phyloP scores from a whole-genome alignment of 2,888 invertebrate species.

The Galerucella nymphaeae region DNA sequence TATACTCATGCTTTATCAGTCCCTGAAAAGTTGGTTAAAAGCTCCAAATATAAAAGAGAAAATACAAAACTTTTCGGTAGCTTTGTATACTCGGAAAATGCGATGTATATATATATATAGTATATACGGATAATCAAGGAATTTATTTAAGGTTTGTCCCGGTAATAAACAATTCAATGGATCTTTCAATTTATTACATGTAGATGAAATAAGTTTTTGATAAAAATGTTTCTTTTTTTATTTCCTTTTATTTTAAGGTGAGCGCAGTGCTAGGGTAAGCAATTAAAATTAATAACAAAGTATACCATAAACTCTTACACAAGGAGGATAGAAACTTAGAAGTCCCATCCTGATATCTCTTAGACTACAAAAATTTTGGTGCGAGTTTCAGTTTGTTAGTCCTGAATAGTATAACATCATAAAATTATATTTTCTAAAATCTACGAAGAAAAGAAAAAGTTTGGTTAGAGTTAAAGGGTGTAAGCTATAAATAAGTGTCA shows the following conservation, averaged over 20 bases:
- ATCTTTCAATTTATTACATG: neutral
- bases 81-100: constrained; percentile 28
- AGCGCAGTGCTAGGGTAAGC: too few relatives aligned
- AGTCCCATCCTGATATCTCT: too few relatives aligned
- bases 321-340: too few relatives aligned
- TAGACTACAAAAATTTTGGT: too few relatives aligned
- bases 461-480: constrained; percentile 54
- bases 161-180: constrained; percentile 5
- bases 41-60: constrained; percentile 45
- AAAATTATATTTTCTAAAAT: too few relatives aligned
- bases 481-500: constrained; percentile 57
- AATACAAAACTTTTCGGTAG: constrained; percentile 34
- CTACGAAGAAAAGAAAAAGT: constrained; percentile 54
- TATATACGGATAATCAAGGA: constrained; percentile 26
- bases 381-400: too few relatives aligned
- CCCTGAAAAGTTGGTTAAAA: constrained; percentile 60
- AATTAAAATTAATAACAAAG: too few relatives aligned
- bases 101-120: constrained; percentile 8
- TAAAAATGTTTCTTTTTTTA: neutral
- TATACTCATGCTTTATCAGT: constrained; percentile 60
- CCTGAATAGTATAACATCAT: too few relatives aligned
- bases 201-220: neutral
- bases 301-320: too few relatives aligned
- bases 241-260: neutral
- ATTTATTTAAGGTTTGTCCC: constrained; percentile 14